Base-by-base conservation (phyloP, 2,888 invertebrate genomes). In the Apamea epomidion region DNA sequence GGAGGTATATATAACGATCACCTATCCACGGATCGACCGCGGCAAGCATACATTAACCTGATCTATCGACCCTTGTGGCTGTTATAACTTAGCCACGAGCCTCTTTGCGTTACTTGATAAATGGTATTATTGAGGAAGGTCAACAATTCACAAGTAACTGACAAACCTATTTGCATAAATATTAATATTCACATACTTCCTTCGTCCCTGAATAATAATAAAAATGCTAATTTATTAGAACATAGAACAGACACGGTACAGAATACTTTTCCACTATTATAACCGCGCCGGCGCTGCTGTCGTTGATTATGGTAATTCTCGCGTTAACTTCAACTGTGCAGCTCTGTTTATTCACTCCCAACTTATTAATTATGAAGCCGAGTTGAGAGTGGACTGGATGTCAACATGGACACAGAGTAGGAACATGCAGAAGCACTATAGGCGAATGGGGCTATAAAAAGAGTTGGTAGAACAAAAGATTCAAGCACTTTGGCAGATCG, bases 231-330 rank as follows among this genome's bases (percentile, higher is more conserved):
- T 85, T 79, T 25, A 76, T 75, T 68, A 80, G 25, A 73, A 76
- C 42, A 76, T 48, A 73, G 45, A 68, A 58, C 37, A 67, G 77
- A 64, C 60, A 58, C n/a, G 48, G 76, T 68, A 54, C 58, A 45
- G 76, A 79, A 86, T 81, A 81, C 58, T 87, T 67, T 64, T 67
- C 42, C 42, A 29, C 62, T 70, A 78, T 87, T 71, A 84, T 64
- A 68, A 79, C 37, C 69, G 65, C 67, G 70, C 64, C 45, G 29
- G 67, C 75, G 80, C 42, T 84, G 64, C n/a, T 71, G 45, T 58
- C 70, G 72, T 83, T 87, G 78, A 85, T 83, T 87, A 87, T 83
- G 88, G 62, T 88, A 86, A 86, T 80, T 79, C 74, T 37, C 7
- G 54, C 67, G 74, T 68, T 78, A 87, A 87, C 81, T 86, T 83